Percentiles rank a stretch among this genome's conserved stretches.
These are phyloP conservation scores for Elmis aenea DNA, from an alignment of 2,888 invertebrate species.

Conservation along the genomic window DNA sequence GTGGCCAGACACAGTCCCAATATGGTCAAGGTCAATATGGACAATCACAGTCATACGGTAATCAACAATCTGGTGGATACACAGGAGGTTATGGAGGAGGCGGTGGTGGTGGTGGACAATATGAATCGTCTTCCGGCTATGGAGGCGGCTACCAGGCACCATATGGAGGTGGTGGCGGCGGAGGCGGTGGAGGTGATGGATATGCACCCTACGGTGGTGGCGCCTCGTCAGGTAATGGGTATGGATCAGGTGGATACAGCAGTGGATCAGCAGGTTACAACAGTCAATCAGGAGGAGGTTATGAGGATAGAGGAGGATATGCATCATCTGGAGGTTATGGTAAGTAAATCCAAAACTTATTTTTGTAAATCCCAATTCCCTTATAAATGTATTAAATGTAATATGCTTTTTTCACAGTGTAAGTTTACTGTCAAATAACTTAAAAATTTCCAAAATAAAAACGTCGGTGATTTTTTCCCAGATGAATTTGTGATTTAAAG, in stretches of 20 bases:
- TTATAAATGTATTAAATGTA: neutral
- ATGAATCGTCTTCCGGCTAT: neutral
- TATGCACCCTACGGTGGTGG: slow-evolving; percentile 13
- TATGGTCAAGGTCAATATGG: slow-evolving; percentile 7
- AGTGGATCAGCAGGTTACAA: slow-evolving; percentile 17
- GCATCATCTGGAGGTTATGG: slow-evolving; percentile 22
- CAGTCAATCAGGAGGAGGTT: slow-evolving; percentile 20
- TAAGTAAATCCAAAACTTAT: slow-evolving; percentile 11
- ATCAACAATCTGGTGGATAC: slow-evolving; percentile 22
- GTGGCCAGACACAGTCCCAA: slow-evolving; percentile 10
- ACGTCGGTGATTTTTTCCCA: too few relatives aligned
- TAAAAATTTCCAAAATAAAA: too few relatives aligned
- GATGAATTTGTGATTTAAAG: too few relatives aligned
- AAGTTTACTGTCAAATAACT: too few relatives aligned
- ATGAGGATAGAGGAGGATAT: slow-evolving; percentile 23
- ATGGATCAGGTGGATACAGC: slow-evolving; percentile 21
- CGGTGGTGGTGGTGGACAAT: slow-evolving; percentile 12
- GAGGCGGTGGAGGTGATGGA: slow-evolving; percentile 8
- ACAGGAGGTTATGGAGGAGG: slow-evolving; percentile 12
- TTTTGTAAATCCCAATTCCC: neutral
- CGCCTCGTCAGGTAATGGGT: slow-evolving; percentile 9
- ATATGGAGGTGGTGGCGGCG: slow-evolving; percentile 4
- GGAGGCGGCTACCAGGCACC: slow-evolving; percentile 1
- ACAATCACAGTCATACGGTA: slow-evolving; percentile 21
- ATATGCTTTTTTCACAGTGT: too few relatives aligned